These are phyloP conservation scores for Pogonus chalceus DNA, from an alignment of 1,140 invertebrate genomes.

Conservation along the genomic window DNA sequence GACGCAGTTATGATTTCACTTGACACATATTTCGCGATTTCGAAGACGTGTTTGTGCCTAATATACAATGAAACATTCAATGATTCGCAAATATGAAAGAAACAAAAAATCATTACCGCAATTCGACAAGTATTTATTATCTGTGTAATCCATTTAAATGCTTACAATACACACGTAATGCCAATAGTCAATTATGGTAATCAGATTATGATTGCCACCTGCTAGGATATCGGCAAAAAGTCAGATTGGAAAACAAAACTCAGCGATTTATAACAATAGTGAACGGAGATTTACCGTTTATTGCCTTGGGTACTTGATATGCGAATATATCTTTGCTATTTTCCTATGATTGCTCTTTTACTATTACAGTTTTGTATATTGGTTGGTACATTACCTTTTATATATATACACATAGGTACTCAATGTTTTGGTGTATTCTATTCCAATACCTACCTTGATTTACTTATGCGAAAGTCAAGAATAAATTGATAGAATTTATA, in stretches of 20 bases:
- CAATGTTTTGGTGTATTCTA: too few species aligned
- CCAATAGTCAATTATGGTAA: neutral
- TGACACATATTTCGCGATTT: neutral
- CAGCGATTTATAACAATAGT: neutral
- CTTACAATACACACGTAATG: neutral
- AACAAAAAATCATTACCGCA: too few species aligned
- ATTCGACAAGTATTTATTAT: neutral
- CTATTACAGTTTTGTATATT: too few species aligned
- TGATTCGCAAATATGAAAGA: neutral
- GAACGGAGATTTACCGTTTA: neutral
- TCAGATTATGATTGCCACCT: neutral
- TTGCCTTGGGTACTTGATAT: neutral
- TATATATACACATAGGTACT: too few species aligned
- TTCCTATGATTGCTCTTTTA: too few species aligned
- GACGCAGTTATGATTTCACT: too few species aligned
- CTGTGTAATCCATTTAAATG: neutral
- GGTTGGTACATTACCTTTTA: too few species aligned
- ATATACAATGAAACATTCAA: too few species aligned
- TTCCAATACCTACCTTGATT: too few species aligned
- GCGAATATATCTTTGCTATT: neutral
- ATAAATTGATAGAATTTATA: too few species aligned
- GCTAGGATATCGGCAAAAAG: neutral
- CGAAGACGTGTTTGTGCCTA: too few species aligned
- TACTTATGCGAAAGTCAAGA: too few species aligned
- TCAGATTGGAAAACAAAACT: neutral